phyloP scores from a whole-genome alignment of 2,888 invertebrate species.

The Cephus pulcher region DNA sequence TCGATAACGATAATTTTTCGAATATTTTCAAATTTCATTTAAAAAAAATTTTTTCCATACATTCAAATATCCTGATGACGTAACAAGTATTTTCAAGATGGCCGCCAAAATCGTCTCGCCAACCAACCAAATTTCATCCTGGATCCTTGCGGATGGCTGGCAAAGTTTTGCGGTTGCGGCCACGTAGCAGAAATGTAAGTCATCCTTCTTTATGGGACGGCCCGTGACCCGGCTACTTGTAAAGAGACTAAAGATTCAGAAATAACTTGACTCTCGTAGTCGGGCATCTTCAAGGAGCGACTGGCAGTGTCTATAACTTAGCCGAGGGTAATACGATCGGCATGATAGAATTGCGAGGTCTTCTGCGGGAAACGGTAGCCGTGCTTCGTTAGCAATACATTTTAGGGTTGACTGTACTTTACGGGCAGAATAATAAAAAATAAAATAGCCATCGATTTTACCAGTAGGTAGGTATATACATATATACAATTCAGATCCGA shows the following conservation, averaged over 20 bases:
- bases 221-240: conserved; percentile 64
- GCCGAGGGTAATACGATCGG: conserved; percentile 42
- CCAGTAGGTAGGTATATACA: no score
- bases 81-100: not conserved
- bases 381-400: not conserved
- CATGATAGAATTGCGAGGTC: conserved; percentile 34
- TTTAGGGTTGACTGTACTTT: not conserved
- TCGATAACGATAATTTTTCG: no score
- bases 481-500: no score
- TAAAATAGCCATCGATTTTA: no score
- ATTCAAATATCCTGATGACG: not conserved
- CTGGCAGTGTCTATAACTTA: conserved; percentile 42
- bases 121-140: conserved; percentile 30
- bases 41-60: not conserved
- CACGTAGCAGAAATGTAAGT: conserved; percentile 62
- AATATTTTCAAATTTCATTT: no score
- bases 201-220: conserved; percentile 62
- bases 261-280: conserved; percentile 49
- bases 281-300: conserved; percentile 32
- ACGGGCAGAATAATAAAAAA: not conserved
- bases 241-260: conserved; percentile 63
- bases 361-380: not conserved
- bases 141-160: conserved; percentile 47
- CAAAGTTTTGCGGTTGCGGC: conserved; percentile 53
- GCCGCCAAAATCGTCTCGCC: not conserved